These are phyloP conservation scores for Ichneumoninae sp. DNA, from an alignment of 2,888 invertebrate genomes.

Conservation along the genomic window DNA sequence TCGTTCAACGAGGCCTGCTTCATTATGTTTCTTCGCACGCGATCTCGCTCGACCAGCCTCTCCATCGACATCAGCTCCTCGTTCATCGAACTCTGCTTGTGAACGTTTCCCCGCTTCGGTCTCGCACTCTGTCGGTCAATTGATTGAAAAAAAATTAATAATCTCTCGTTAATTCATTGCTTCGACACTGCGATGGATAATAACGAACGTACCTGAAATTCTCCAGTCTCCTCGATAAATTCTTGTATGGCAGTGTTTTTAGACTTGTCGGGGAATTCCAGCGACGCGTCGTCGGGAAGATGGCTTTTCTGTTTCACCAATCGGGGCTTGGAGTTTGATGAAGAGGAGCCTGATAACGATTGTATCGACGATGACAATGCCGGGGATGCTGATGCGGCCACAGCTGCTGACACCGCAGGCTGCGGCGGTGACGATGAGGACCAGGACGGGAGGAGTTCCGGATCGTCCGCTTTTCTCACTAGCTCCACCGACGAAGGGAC, in stretches of 20 bases:
- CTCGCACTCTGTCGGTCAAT: neutral
- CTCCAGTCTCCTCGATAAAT: slow-evolving; percentile 86
- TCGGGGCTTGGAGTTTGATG: slow-evolving; percentile 86
- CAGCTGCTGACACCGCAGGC: slow-evolving; percentile 67
- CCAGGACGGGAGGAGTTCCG: neutral
- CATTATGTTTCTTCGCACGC: slow-evolving; percentile 92
- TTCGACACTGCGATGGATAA: neutral
- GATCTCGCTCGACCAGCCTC: slow-evolving; percentile 92
- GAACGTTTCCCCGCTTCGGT: slow-evolving; percentile 86
- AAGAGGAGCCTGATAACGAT: slow-evolving; percentile 63
- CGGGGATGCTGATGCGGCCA: slow-evolving; percentile 20
- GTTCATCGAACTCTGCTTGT: slow-evolving; percentile 94
- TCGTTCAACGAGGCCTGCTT: slow-evolving; percentile 96
- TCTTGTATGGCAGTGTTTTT: slow-evolving; percentile 87
- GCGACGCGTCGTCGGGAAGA: slow-evolving; percentile 87
- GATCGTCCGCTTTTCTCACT: slow-evolving; percentile 3
- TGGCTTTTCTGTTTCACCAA: slow-evolving; percentile 95
- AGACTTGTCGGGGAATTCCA: slow-evolving; percentile 73
- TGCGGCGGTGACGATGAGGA: neutral
- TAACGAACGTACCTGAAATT: slow-evolving; percentile 84
- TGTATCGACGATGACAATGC: neutral
- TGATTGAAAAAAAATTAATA: neutral
- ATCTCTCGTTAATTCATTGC: neutral
- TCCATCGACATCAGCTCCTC: slow-evolving; percentile 96
- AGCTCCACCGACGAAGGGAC: neutral